A percentile compares a stretch with the other conserved stretches of the same genome.
Conservation (phyloP, 2,888 invertebrate species). For the Zonitis immaculata region DNA sequence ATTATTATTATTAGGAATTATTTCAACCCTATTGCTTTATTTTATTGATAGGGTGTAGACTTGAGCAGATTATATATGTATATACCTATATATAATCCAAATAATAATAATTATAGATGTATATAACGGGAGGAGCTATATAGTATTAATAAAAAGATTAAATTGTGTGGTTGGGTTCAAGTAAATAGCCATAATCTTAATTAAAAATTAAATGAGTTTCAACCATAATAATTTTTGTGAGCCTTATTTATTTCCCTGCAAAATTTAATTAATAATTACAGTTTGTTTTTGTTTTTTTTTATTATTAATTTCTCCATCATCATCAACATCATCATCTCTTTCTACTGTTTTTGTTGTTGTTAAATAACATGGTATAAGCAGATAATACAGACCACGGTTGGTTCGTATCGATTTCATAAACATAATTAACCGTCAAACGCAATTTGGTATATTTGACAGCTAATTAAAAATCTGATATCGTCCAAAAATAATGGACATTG, state of each 20-base stretch:
- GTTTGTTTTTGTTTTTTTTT: not conserved
- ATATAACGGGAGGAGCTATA: slow-evolving; percentile 2
- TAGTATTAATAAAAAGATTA: slow-evolving; percentile 29
- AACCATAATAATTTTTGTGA: slow-evolving; percentile 33
- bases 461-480: slow-evolving; percentile 46
- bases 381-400: slow-evolving; percentile 24
- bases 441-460: slow-evolving; percentile 47
- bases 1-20: too few species aligned
- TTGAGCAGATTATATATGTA: not conserved
- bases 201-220: slow-evolving; percentile 41
- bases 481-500: slow-evolving; percentile 37
- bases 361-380: slow-evolving; percentile 30
- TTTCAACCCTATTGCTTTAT: not conserved
- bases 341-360: slow-evolving; percentile 11
- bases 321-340: not conserved
- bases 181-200: slow-evolving; percentile 37
- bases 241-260: slow-evolving; percentile 32
- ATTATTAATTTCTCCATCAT: not conserved
- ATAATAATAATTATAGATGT: not conserved
- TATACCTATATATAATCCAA: not conserved
- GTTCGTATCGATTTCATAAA: slow-evolving; percentile 39
- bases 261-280: slow-evolving; percentile 35
- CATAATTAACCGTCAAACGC: slow-evolving; percentile 45
- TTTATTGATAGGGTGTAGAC: not conserved
- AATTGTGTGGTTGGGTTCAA: slow-evolving; percentile 32